A percentile compares a stretch with the other conserved stretches of the same genome.
Conservation (phyloP, 2,113 vertebrate genomes). For the Grallaria varia region DNA sequence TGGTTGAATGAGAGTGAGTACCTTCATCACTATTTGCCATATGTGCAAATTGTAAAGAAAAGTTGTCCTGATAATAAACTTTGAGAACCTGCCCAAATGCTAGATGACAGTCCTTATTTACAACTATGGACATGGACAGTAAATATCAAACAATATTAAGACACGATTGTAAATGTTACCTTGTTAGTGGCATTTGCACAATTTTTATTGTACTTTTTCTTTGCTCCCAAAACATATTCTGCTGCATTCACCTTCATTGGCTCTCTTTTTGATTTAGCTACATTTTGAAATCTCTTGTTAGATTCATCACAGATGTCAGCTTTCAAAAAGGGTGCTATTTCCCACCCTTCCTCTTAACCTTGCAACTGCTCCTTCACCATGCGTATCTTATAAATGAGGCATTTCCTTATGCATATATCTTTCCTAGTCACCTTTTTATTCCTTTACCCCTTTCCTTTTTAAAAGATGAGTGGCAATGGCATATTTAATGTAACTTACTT, state of each 20-base stretch:
- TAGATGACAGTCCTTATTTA: conserved; percentile 31
- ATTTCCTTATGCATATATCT: background rate
- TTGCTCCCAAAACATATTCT: background rate
- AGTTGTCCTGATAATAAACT: background rate
- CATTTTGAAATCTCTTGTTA: background rate
- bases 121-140: background rate
- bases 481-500: conserved; percentile 2
- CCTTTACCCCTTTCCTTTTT: background rate
- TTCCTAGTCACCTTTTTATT: background rate
- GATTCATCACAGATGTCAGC: background rate
- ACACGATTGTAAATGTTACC: conserved; percentile 22
- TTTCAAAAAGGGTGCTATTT: background rate
- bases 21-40: background rate
- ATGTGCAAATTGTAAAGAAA: conserved; percentile 8
- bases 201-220: conserved; percentile 44
- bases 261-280: background rate
- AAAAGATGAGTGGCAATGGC: background rate
- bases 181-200: conserved; percentile 56
- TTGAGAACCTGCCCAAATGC: background rate
- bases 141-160: conserved; percentile 49
- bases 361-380: background rate
- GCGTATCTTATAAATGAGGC: background rate
- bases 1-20: background rate
- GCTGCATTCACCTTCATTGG: background rate
- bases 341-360: background rate